Evolutionary conservation across 2,797 vertebrate species (phyloP).

Genomic region (Syngnathus acus): DNA sequence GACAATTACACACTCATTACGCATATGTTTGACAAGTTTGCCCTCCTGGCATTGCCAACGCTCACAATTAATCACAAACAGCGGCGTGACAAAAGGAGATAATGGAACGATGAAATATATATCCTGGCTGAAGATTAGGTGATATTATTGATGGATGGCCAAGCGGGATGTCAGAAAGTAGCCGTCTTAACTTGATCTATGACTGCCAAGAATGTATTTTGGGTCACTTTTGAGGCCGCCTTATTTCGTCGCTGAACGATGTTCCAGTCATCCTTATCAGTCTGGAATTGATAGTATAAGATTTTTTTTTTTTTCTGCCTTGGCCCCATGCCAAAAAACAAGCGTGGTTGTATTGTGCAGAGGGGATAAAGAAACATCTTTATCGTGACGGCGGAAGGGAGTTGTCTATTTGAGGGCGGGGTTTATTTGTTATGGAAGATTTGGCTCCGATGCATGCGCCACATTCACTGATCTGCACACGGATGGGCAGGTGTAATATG

Average conservation of each 20-base stretch:
- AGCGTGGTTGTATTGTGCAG: not conserved
- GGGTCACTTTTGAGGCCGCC: constrained; percentile 46
- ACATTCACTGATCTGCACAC: not conserved
- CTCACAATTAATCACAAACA: constrained; percentile 62
- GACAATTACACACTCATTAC: constrained; percentile 67
- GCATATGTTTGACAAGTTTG: constrained; percentile 64
- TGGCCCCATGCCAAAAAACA: not conserved
- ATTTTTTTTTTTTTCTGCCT: not conserved
- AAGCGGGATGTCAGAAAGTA: constrained; percentile 42
- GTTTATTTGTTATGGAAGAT: too few species aligned
- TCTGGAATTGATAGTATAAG: constrained; percentile 4
- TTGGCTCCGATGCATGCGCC: not conserved
- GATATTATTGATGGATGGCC: constrained; percentile 60
- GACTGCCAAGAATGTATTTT: constrained; percentile 58
- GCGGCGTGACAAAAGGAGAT: constrained; percentile 47
- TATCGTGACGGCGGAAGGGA: not conserved
- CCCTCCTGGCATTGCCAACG: constrained; percentile 49
- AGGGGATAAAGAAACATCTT: not conserved
- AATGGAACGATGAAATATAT: constrained; percentile 52
- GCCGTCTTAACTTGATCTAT: constrained; percentile 50
- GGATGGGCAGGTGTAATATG: too few species aligned
- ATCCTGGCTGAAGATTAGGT: constrained; percentile 47
- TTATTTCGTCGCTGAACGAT: constrained; percentile 43
- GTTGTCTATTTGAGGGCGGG: not conserved
- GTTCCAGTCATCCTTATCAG: constrained; percentile 56